A percentile compares a stretch with the other conserved stretches of the same genome.
These are phyloP conservation scores for Gymnocheta viridis DNA, from an alignment of 2,888 invertebrate species.

Conservation along the genomic window DNA sequence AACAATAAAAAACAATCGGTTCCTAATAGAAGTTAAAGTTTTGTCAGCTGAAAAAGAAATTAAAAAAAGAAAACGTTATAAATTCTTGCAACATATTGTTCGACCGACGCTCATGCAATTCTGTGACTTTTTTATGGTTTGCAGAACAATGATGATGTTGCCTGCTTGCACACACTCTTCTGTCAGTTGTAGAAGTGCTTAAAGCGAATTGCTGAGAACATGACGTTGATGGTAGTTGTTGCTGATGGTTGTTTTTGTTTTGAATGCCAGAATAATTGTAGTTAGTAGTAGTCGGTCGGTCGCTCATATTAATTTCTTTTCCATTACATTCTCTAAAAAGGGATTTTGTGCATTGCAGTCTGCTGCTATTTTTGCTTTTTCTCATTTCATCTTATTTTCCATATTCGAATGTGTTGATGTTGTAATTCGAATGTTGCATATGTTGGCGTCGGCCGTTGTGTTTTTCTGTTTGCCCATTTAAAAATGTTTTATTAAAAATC, in stretches of 20 bases:
- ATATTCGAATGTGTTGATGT: too few relatives aligned
- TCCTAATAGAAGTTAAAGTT: conserved; percentile 36
- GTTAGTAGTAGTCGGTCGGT: not conserved
- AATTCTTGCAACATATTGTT: not conserved
- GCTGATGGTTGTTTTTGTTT: conserved; percentile 8
- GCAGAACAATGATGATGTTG: conserved; percentile 17
- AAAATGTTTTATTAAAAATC: conserved; percentile 79
- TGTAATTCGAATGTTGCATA: conserved; percentile 26
- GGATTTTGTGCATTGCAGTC: not conserved
- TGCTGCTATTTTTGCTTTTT: not conserved
- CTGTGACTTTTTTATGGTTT: not conserved
- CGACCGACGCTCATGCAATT: too few relatives aligned
- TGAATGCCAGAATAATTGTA: not conserved
- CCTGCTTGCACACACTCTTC: not conserved
- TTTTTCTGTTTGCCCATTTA: conserved; percentile 74
- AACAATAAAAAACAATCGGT: conserved; percentile 22
- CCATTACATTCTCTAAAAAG: not conserved
- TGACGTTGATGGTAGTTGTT: not conserved
- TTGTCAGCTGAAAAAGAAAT: conserved; percentile 71
- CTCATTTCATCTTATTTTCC: not conserved
- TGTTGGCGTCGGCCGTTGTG: not conserved
- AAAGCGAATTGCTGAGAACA: not conserved
- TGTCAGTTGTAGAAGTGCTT: not conserved
- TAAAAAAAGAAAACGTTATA: not conserved
- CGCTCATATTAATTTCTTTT: not conserved